Conservation (phyloP, 2,888 invertebrate genomes). For the Platycnemis pennipes region DNA sequence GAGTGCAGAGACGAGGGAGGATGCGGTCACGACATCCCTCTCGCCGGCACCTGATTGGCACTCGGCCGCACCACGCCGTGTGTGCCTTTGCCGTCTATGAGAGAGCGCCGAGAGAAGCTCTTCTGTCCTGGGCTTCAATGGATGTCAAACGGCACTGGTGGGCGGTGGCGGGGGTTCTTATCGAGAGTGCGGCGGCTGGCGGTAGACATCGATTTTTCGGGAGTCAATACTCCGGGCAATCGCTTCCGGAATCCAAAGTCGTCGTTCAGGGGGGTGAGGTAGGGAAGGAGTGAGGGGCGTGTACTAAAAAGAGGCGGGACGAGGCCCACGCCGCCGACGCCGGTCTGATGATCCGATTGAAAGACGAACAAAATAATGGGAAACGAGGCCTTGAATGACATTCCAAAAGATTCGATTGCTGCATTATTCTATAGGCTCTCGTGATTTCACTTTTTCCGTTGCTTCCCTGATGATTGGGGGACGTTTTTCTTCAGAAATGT, state of each 20-base stretch:
- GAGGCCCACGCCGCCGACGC: no score
- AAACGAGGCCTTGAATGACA: no score
- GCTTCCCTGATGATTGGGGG: no score
- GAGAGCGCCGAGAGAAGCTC: not conserved
- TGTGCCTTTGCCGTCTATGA: not conserved
- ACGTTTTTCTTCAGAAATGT: no score
- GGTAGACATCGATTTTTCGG: not conserved
- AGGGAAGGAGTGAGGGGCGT: no score
- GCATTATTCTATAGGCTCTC: no score
- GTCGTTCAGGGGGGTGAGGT: not conserved
- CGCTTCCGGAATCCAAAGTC: conserved; percentile 14
- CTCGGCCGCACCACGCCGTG: not conserved
- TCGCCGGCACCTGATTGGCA: conserved; percentile 23
- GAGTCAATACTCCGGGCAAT: not conserved
- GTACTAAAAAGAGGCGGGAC: no score
- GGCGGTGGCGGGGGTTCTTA: not conserved
- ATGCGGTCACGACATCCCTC: not conserved
- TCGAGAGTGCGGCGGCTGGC: not conserved
- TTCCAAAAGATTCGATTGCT: no score
- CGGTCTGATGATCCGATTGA: no score
- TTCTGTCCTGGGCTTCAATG: not conserved
- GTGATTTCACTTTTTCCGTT: no score
- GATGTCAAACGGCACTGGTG: not conserved
- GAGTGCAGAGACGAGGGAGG: not conserved
- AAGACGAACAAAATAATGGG: no score